A percentile compares a stretch with the other conserved stretches of the same genome.
Evolutionary conservation across 2,888 invertebrate genomes (phyloP).

Genomic region (Punctoribates punctum): DNA sequence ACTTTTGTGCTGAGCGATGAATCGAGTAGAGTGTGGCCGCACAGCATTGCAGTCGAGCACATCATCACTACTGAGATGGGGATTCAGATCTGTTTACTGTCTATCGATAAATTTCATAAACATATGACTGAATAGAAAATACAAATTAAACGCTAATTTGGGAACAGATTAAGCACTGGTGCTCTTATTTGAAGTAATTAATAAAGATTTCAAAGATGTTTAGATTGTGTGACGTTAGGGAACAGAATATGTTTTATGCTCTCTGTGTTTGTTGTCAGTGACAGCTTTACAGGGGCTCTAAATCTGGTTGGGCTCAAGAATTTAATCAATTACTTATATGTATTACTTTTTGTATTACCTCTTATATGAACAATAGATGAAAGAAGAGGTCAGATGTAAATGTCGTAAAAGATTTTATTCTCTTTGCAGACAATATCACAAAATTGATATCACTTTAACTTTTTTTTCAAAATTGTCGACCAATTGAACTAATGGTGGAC

Average conservation of each 20-base stretch:
- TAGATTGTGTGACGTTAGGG: not conserved
- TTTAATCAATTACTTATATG: constrained; percentile 6
- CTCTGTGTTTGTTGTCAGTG: not conserved
- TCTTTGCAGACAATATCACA: not conserved
- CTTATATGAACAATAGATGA: not conserved
- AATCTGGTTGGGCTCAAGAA: not conserved
- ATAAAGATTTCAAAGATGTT: constrained; percentile 18
- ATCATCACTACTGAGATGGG: not conserved
- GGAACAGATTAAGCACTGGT: constrained; percentile 16
- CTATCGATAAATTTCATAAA: constrained; percentile 15
- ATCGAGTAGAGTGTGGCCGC: not conserved
- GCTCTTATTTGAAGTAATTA: not conserved
- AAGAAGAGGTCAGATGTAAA: not conserved
- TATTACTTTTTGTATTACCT: constrained; percentile 9
- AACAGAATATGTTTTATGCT: not conserved
- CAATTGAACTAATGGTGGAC: not conserved
- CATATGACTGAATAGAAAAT: constrained; percentile 12
- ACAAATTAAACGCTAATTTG: constrained; percentile 30
- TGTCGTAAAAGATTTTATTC: not conserved
- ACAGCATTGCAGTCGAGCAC: not conserved
- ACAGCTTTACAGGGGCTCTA: constrained; percentile 7
- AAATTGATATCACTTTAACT: too few species aligned
- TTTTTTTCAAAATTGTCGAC: not conserved
- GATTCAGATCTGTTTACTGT: constrained; percentile 8
- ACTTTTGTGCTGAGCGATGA: constrained; percentile 6